phyloP scores from a whole-genome alignment of 2,113 vertebrate species.

The Phoenicopterus ruber region DNA sequence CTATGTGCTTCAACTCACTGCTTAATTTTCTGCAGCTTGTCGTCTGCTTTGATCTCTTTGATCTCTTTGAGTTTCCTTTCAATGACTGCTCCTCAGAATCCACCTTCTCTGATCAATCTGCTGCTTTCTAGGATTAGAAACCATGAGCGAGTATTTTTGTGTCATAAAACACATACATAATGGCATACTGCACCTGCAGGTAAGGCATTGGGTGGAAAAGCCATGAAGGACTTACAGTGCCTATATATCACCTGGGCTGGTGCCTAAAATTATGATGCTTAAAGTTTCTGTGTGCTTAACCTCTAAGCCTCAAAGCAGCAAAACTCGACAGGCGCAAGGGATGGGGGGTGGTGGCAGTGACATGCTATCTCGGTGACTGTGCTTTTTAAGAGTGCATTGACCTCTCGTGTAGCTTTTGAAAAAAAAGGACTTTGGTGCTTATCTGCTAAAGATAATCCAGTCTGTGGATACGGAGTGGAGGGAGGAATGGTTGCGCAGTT shows the following conservation, averaged over 20 bases:
- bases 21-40: slow-evolving; percentile 16
- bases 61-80: slow-evolving; percentile 19
- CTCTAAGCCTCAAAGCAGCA: neutral
- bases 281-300: neutral
- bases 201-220: neutral
- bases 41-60: slow-evolving; percentile 15
- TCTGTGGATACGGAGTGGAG: neutral
- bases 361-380: neutral
- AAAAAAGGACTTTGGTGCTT: neutral
- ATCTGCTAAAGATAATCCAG: neutral
- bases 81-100: neutral
- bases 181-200: neutral
- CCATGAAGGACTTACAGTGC: neutral
- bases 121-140: neutral
- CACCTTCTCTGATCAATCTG: neutral
- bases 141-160: neutral
- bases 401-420: neutral
- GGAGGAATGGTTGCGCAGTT: neutral
- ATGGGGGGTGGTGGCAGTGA: neutral
- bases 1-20: neutral
- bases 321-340: neutral
- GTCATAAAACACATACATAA: neutral
- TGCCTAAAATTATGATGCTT: neutral
- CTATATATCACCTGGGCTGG: neutral
- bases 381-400: neutral